Percentiles rank a stretch among this genome's conserved stretches.
phyloP scores from a whole-genome alignment of 2,113 vertebrate genomes.

The Prietella phreatophila region DNA sequence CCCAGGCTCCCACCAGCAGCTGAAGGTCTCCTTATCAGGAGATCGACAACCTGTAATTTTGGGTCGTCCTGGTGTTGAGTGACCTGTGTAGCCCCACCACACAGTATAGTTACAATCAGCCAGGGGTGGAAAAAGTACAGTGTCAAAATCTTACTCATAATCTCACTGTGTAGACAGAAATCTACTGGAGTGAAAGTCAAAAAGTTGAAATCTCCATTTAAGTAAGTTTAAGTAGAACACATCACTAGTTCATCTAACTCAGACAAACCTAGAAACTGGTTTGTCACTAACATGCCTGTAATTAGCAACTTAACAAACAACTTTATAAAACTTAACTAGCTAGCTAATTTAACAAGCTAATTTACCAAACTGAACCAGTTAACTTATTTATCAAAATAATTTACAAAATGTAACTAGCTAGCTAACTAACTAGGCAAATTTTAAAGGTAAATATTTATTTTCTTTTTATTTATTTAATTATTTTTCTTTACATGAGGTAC shows the following conservation, averaged over 20 bases:
- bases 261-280: not conserved
- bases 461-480: too few species aligned
- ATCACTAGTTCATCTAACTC: not conserved
- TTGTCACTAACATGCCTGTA: not conserved
- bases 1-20: constrained; percentile 89
- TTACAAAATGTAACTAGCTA: not conserved
- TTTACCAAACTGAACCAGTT: not conserved
- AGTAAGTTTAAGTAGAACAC: not conserved
- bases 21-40: constrained; percentile 88
- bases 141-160: not conserved
- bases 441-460: too few species aligned
- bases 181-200: not conserved
- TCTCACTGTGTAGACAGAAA: not conserved
- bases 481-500: not conserved
- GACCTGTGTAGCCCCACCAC: constrained; percentile 65
- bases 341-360: not conserved
- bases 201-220: not conserved
- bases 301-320: not conserved
- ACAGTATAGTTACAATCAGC: not conserved
- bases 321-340: not conserved
- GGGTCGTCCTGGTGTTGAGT: constrained; percentile 81
- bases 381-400: not conserved
- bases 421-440: not conserved
- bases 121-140: not conserved
- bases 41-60: constrained; percentile 77